Conservation (phyloP, 2,113 vertebrate genomes). For the Verasper variegatus region DNA sequence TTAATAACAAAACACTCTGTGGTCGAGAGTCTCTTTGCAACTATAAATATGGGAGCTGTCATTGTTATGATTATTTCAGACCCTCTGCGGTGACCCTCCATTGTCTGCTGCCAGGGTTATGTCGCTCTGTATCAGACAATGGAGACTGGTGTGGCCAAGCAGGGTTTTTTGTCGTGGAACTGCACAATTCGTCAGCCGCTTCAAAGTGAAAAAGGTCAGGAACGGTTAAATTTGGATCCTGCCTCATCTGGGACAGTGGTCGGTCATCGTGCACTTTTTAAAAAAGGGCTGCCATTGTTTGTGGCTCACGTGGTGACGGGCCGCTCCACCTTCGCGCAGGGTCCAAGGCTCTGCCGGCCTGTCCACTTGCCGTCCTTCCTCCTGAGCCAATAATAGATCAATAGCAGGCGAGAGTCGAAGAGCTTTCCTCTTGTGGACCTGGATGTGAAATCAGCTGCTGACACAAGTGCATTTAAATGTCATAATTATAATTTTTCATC, state of each 20-base stretch:
- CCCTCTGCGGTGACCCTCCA: slow-evolving; percentile 58
- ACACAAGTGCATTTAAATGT: not conserved
- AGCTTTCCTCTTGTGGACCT: not conserved
- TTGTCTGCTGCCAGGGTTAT: slow-evolving; percentile 61
- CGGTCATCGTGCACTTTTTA: slow-evolving; percentile 11
- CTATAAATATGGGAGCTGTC: slow-evolving; percentile 74
- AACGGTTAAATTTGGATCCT: slow-evolving; percentile 52
- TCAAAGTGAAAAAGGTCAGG: slow-evolving; percentile 48
- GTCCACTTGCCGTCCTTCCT: slow-evolving; percentile 37
- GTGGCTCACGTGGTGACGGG: slow-evolving; percentile 2
- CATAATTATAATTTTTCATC: not conserved
- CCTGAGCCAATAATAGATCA: slow-evolving; percentile 35
- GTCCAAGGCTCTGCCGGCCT: not conserved
- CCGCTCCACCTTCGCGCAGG: not conserved
- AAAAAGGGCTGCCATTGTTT: slow-evolving; percentile 26
- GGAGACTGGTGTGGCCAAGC: slow-evolving; percentile 25
- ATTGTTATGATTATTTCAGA: slow-evolving; percentile 73
- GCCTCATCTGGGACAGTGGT: slow-evolving; percentile 1
- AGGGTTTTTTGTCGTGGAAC: slow-evolving; percentile 25
- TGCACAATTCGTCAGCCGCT: slow-evolving; percentile 46
- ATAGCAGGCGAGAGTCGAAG: not conserved
- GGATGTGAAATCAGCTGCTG: not conserved
- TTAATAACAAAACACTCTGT: slow-evolving; percentile 65
- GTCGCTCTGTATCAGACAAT: slow-evolving; percentile 49
- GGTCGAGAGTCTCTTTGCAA: slow-evolving; percentile 52